A percentile compares a stretch with the other conserved stretches of the same genome.
These are phyloP conservation scores for Sympetrum striolatum DNA, from an alignment of 2,888 invertebrate genomes.

Conservation along the genomic window DNA sequence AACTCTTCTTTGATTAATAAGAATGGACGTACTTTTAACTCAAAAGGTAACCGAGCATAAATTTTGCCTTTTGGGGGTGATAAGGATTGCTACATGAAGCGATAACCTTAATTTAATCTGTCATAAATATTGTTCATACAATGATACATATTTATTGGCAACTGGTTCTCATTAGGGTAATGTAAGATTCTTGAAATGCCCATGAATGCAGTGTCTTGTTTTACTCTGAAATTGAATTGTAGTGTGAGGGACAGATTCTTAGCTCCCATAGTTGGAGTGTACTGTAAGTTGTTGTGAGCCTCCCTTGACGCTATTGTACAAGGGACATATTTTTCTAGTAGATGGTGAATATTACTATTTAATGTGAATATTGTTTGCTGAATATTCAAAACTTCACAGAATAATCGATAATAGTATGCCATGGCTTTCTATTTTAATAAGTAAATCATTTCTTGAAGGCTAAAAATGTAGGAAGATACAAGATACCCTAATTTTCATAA, in stretches of 20 bases:
- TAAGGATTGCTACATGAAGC: not conserved
- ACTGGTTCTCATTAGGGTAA: not conserved
- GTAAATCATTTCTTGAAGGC: slow-evolving; percentile 26
- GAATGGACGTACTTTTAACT: not conserved
- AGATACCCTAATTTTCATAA: not conserved
- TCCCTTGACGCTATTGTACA: slow-evolving; percentile 35
- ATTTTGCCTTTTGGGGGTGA: not conserved
- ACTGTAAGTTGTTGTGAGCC: slow-evolving; percentile 33
- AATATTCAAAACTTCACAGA: slow-evolving; percentile 16
- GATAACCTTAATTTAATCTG: not conserved
- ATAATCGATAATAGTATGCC: slow-evolving; percentile 34
- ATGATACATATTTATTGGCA: not conserved
- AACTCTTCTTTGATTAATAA: not conserved
- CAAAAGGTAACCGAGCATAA: not conserved
- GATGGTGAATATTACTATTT: slow-evolving; percentile 34
- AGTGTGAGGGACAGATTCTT: slow-evolving; percentile 26
- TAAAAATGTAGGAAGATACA: slow-evolving; percentile 21
- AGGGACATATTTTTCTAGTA: slow-evolving; percentile 44
- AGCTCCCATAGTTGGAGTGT: slow-evolving; percentile 28
- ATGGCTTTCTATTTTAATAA: slow-evolving; percentile 41
- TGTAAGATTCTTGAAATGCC: not conserved
- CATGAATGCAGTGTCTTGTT: slow-evolving; percentile 9
- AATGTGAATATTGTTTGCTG: slow-evolving; percentile 42
- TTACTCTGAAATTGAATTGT: slow-evolving; percentile 18
- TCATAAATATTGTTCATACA: not conserved